Percentiles rank a stretch among this genome's conserved stretches.
These are phyloP conservation scores for Coreoperca whiteheadi DNA, from an alignment of 2,113 vertebrate genomes.

Conservation along the genomic window DNA sequence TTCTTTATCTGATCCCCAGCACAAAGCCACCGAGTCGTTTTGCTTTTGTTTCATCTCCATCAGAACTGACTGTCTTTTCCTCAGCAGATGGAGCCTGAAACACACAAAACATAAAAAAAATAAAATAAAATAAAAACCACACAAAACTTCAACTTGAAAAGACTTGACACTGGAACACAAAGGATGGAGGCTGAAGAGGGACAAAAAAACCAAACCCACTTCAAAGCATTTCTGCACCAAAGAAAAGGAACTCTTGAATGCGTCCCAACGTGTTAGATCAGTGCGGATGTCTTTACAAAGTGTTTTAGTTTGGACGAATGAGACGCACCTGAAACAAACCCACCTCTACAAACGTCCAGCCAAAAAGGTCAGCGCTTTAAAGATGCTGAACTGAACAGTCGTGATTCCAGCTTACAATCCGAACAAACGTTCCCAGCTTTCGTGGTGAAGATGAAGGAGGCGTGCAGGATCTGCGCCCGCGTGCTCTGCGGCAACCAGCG, in stretches of 20 bases:
- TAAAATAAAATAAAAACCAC: no score
- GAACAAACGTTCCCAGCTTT: background rate
- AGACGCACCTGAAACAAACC: background rate
- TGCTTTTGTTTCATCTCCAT: background rate
- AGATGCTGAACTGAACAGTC: background rate
- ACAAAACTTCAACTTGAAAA: background rate
- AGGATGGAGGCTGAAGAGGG: background rate
- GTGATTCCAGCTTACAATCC: background rate
- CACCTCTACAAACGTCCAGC: background rate
- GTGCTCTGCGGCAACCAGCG: slow-evolving; percentile 95
- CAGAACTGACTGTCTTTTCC: background rate
- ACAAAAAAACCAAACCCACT: background rate
- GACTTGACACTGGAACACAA: background rate
- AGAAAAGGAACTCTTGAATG: no score
- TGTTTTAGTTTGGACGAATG: background rate
- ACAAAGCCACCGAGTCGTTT: background rate
- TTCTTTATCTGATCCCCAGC: background rate
- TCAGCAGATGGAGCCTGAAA: background rate
- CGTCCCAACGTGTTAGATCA: background rate
- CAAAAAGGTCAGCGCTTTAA: background rate
- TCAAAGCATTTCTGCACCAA: background rate
- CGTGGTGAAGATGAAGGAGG: slow-evolving; percentile 86
- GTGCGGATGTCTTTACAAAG: no score
- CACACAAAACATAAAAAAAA: background rate
- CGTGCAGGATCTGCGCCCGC: slow-evolving; percentile 91